phyloP scores from a whole-genome alignment of 2,113 vertebrate species.

The Siniperca knerii region DNA sequence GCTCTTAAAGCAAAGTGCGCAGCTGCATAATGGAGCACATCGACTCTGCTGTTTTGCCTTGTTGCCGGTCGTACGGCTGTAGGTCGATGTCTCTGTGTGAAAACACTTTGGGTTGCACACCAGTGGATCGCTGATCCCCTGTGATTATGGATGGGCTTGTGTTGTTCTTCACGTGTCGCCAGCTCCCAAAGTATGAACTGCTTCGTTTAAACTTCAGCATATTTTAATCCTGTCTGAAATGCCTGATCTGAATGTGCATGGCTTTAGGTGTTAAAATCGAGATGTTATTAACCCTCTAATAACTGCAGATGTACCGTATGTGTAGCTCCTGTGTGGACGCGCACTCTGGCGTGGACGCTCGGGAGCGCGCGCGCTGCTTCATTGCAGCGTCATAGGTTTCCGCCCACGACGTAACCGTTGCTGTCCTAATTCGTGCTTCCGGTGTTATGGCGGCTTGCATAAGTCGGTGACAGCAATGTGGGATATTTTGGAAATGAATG shows the following conservation, averaged over 20 bases:
- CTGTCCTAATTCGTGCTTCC: constrained; percentile 59
- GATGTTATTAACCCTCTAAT: background rate
- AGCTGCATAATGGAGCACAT: background rate
- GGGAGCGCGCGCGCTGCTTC: constrained; percentile 57
- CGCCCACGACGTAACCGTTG: constrained; percentile 21
- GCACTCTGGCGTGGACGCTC: background rate
- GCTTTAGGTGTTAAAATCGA: background rate
- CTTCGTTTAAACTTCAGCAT: background rate
- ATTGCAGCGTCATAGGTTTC: constrained; percentile 13
- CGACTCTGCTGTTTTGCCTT: constrained; percentile 10
- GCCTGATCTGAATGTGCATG: background rate
- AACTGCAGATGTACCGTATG: background rate
- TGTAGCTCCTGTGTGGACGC: background rate
- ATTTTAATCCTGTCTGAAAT: background rate
- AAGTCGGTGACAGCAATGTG: constrained; percentile 41
- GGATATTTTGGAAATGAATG: background rate
- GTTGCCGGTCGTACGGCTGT: background rate
- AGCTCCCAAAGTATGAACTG: background rate
- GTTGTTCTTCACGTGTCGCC: background rate
- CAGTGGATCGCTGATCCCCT: background rate
- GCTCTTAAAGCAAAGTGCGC: background rate
- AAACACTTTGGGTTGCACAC: background rate
- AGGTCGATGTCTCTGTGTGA: background rate
- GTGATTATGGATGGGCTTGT: background rate
- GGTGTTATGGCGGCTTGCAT: constrained; percentile 81